phyloP scores from a whole-genome alignment of 1,140 invertebrate species.

The Drosophila erecta region DNA sequence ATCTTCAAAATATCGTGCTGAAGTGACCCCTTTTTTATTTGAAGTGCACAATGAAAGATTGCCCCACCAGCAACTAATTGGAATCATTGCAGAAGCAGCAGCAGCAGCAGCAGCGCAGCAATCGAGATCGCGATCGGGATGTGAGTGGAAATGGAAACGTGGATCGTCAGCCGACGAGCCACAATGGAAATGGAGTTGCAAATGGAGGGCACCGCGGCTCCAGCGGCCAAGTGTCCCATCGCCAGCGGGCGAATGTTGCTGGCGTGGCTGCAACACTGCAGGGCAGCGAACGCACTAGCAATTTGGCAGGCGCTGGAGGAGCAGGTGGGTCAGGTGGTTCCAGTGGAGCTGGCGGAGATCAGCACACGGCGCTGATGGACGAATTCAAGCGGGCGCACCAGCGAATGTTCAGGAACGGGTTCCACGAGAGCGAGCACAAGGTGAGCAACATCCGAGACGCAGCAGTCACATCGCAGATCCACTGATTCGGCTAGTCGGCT shows the following conservation, averaged over 20 bases:
- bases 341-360: conserved; percentile 85
- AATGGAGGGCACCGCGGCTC: conserved; percentile 28
- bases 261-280: conserved; percentile 42
- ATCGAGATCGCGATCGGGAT: conserved; percentile 45
- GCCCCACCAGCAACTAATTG: conserved; percentile 29
- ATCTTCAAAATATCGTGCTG: too few species aligned
- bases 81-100: conserved; percentile 52
- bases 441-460: conserved; percentile 55
- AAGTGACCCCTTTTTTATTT: neutral
- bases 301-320: neutral
- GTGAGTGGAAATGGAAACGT: conserved; percentile 18
- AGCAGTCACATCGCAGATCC: conserved; percentile 6
- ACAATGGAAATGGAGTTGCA: conserved; percentile 53
- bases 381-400: conserved; percentile 94
- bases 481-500: conserved; percentile 24
- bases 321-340: conserved; percentile 13
- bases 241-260: conserved; percentile 47
- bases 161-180: conserved; percentile 28
- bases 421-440: conserved; percentile 83
- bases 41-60: conserved; percentile 11
- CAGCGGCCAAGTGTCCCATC: conserved; percentile 59
- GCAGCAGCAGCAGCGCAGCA: conserved; percentile 45
- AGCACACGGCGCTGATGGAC: conserved; percentile 92
- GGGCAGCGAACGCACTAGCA: conserved; percentile 58
- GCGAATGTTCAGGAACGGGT: conserved; percentile 90